phyloP scores from a whole-genome alignment of 2,113 vertebrate genomes.

The Synodontis membranacea region DNA sequence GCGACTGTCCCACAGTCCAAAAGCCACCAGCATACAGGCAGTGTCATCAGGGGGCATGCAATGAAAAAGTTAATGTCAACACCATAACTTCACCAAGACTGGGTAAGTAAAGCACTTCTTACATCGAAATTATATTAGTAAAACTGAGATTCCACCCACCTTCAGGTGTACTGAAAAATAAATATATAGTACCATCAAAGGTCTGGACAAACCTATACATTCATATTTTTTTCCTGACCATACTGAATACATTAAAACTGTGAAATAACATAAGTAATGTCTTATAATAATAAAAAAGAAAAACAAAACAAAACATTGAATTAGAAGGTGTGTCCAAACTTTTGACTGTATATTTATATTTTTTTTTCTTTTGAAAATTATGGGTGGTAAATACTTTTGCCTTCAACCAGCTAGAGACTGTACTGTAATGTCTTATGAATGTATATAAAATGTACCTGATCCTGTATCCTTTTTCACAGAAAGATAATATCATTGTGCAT shows the following conservation, averaged over 20 bases:
- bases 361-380: background rate
- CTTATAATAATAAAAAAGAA: too few relatives aligned
- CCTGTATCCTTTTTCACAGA: background rate
- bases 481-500: background rate
- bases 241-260: too few relatives aligned
- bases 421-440: background rate
- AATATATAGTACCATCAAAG: too few relatives aligned
- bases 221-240: too few relatives aligned
- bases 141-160: background rate
- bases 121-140: background rate
- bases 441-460: background rate
- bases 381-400: background rate
- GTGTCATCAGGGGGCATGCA: slow-evolving; percentile 87
- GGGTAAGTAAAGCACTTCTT: slow-evolving; percentile 74
- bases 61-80: slow-evolving; percentile 86
- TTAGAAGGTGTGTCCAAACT: too few relatives aligned
- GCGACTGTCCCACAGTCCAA: slow-evolving; percentile 76
- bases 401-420: background rate
- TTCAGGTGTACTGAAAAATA: too few relatives aligned
- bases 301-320: too few relatives aligned
- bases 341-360: background rate
- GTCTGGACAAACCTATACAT: too few relatives aligned
- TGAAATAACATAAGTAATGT: too few relatives aligned
- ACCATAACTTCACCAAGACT: slow-evolving; percentile 94
- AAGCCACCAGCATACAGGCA: slow-evolving; percentile 87